Evolutionary conservation across 1,140 invertebrate species (phyloP), one percentile per base, ranked within the genome.

Genomic region (Oreohelix idahoensis): DNA sequence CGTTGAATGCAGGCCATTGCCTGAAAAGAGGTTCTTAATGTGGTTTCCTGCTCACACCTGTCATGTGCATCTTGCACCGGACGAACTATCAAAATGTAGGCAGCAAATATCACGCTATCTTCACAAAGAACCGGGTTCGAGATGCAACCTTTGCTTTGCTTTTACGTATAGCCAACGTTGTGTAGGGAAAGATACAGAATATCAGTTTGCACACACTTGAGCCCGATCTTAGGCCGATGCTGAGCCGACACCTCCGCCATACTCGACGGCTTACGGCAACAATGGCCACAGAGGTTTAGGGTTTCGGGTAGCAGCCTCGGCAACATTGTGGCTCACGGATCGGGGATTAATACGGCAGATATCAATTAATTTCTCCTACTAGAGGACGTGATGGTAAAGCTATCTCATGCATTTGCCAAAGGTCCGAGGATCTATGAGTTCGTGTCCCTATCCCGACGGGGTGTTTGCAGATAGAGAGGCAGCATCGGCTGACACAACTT

Each of bases 381-480:
- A 2, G 15, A 20, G 58, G n/a, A 53, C 77, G 77, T 79, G 77
- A 79, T 79, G 58, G 20, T 79, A 79, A 26, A 51, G 5, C 17
- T 13, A 49, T 79, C 77, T 79, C 77, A 66, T 79, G 77, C 77
- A 79, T 79, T 79, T 79, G 77, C 77, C 26, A 11, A 79, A 23
- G 29, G 58, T 45, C 53, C 35, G 32, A 2, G 63, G 63, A 69
- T 53, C 45, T 63, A 20, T 29, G 51, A 49, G 45, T 78, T 32
- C 77, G 77, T 79, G 77, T 66, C 77, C 58, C 32, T 1, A 17
- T 42, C 45, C n/a, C 29, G 10, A 49, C 36, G n/a, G 4, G 4
- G 15, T 66, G 77, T 79, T 79, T 79, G 36, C 77, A 29, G 77
- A 79, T 66, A 79, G 23, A 66, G 8, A 4, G 35, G 32, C 15